Percentiles rank a stretch among this genome's conserved stretches.
phyloP scores from a whole-genome alignment of 2,888 invertebrate genomes.

The Cephus spinipes region DNA sequence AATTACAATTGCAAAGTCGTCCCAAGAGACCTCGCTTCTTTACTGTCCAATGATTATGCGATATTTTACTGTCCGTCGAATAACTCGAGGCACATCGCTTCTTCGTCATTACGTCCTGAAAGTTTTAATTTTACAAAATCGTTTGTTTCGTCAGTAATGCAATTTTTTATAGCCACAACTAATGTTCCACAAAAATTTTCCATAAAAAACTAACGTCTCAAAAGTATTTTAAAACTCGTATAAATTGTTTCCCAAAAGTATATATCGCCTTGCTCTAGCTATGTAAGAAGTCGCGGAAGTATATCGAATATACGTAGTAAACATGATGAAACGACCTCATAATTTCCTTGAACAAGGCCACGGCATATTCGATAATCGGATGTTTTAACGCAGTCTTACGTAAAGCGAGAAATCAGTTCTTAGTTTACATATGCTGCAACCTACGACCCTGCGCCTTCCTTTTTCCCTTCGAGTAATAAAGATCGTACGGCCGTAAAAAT shows the following conservation, averaged over 20 bases:
- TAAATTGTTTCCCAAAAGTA: background rate
- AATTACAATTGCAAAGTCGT: constrained; percentile 9
- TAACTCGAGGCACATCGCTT: background rate
- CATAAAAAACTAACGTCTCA: background rate
- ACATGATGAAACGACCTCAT: background rate
- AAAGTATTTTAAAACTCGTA: background rate
- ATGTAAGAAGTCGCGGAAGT: background rate
- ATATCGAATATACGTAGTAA: background rate
- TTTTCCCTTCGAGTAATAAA: background rate
- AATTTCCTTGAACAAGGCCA: background rate
- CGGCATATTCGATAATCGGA: background rate
- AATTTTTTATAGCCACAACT: background rate
- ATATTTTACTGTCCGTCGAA: background rate
- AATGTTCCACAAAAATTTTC: background rate
- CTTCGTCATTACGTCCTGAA: background rate
- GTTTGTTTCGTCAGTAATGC: background rate
- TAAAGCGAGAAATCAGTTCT: background rate
- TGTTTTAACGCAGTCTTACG: background rate
- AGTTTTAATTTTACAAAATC: background rate
- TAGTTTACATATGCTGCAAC: background rate
- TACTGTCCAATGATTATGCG: background rate
- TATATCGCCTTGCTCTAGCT: background rate
- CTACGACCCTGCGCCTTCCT: constrained; percentile 1
- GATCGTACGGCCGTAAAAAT: background rate
- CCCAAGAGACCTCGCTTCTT: background rate